Evolutionary conservation across 2,888 invertebrate genomes (phyloP).

Genomic region (Eupithecia tripunctaria): DNA sequence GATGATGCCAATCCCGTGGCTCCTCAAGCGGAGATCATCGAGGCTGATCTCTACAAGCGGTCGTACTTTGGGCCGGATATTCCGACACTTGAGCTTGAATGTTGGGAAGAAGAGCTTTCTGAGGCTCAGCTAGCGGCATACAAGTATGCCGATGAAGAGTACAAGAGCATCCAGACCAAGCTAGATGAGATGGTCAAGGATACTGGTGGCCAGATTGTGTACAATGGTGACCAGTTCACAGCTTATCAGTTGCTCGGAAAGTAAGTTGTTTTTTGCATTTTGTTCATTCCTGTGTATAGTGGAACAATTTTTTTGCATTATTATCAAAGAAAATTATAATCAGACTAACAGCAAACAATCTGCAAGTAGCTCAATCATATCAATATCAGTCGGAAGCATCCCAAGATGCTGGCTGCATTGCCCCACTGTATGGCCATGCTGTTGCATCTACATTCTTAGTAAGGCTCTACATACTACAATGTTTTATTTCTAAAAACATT

Average conservation of each 20-base stretch:
- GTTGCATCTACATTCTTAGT: too few species aligned
- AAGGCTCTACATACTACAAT: too few species aligned
- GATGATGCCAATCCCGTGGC: slow-evolving; percentile 46
- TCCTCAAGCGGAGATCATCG: slow-evolving; percentile 79
- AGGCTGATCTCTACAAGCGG: slow-evolving; percentile 77
- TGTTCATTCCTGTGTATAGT: not conserved
- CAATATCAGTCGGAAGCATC: too few species aligned
- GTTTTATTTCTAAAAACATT: not conserved
- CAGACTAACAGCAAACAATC: too few species aligned
- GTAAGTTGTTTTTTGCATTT: slow-evolving; percentile 70
- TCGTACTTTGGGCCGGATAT: slow-evolving; percentile 82
- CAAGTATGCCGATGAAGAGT: slow-evolving; percentile 87
- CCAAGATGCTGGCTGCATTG: too few species aligned
- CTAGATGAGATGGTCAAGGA: slow-evolving; percentile 84
- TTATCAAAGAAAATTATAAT: too few species aligned
- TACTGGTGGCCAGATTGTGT: slow-evolving; percentile 86
- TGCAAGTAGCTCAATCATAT: too few species aligned
- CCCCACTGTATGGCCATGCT: too few species aligned
- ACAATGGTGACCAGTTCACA: slow-evolving; percentile 87
- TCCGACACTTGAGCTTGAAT: slow-evolving; percentile 87
- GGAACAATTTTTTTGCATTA: not conserved
- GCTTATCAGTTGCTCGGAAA: slow-evolving; percentile 86
- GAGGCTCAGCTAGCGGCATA: slow-evolving; percentile 86
- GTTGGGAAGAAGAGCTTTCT: slow-evolving; percentile 89
- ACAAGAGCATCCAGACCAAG: slow-evolving; percentile 86